These are phyloP conservation scores for Romanogobio albipinnatus DNA, from an alignment of 2,113 vertebrate species.

Conservation along the genomic window DNA sequence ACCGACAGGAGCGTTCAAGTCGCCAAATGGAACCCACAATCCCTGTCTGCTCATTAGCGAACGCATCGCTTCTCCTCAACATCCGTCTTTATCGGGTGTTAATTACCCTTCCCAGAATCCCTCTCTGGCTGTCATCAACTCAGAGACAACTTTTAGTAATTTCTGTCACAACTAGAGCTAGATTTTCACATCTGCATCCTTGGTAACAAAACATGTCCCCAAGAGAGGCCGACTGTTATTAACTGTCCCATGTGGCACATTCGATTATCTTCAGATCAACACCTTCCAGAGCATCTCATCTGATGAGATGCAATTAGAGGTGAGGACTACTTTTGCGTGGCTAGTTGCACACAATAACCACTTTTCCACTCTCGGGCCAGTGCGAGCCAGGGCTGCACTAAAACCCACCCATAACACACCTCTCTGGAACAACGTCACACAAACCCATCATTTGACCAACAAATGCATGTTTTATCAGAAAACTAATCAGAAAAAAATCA, in stretches of 20 bases:
- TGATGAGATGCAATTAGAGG: slow-evolving; percentile 1
- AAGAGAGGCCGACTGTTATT: slow-evolving; percentile 46
- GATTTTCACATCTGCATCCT: slow-evolving; percentile 36
- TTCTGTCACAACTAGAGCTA: slow-evolving; percentile 40
- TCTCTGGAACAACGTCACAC: too few relatives aligned
- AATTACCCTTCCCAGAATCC: slow-evolving; percentile 66
- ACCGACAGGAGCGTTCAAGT: slow-evolving; percentile 35
- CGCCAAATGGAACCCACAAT: slow-evolving; percentile 62
- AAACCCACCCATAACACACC: too few relatives aligned
- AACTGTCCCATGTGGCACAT: not conserved
- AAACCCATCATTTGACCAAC: too few relatives aligned
- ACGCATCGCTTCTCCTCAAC: slow-evolving; percentile 59
- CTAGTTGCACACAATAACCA: not conserved
- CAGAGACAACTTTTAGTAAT: slow-evolving; percentile 29
- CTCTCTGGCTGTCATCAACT: slow-evolving; percentile 29
- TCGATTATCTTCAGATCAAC: not conserved
- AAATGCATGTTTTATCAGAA: too few relatives aligned
- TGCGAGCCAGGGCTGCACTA: too few relatives aligned
- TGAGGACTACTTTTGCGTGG: too few relatives aligned
- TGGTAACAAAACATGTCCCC: slow-evolving; percentile 47
- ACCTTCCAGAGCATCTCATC: not conserved
- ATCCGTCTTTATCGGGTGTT: slow-evolving; percentile 75
- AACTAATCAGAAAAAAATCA: too few relatives aligned
- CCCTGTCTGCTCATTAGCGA: slow-evolving; percentile 67
- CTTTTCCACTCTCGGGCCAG: too few relatives aligned